Percentiles rank a stretch among this genome's conserved stretches.
Conservation (phyloP, 1,140 invertebrate genomes). For the Zophobas atratus region DNA sequence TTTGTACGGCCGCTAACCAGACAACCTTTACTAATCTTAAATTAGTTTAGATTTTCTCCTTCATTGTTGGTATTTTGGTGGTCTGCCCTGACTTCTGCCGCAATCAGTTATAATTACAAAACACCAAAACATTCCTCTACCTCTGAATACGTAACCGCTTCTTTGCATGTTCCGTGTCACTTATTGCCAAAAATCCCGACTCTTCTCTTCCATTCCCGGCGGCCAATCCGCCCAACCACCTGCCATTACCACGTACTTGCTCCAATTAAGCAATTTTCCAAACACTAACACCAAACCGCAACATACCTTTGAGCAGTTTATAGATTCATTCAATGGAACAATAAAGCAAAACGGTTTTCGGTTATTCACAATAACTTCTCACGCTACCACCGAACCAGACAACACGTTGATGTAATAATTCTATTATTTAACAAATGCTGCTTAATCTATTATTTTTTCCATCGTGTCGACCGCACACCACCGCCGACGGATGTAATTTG, state of each 20-base stretch:
- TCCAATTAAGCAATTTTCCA: slow-evolving; percentile 38
- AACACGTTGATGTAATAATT: slow-evolving; percentile 39
- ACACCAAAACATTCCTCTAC: too few relatives aligned
- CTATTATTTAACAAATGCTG: slow-evolving; percentile 36
- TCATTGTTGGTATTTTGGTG: too few relatives aligned
- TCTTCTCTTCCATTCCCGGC: too few relatives aligned
- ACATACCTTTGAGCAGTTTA: slow-evolving; percentile 37
- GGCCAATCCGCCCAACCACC: background rate
- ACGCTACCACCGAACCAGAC: slow-evolving; percentile 27
- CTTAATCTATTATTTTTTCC: slow-evolving; percentile 20
- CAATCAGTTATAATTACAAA: too few relatives aligned
- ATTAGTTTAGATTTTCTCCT: too few relatives aligned
- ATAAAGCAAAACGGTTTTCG: slow-evolving; percentile 41
- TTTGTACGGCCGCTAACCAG: too few relatives aligned
- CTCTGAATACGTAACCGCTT: too few relatives aligned
- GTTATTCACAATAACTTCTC: slow-evolving; percentile 34
- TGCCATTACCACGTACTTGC: background rate
- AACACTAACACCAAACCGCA: slow-evolving; percentile 6
- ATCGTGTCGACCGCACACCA: background rate
- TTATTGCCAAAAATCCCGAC: too few relatives aligned
- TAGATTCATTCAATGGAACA: slow-evolving; percentile 10
- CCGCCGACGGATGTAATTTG: slow-evolving; percentile 28
- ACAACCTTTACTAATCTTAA: too few relatives aligned
- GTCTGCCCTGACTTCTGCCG: too few relatives aligned
- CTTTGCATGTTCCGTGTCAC: too few relatives aligned